phyloP scores from a whole-genome alignment of 2,113 vertebrate genomes.

The Glareola pratincola region DNA sequence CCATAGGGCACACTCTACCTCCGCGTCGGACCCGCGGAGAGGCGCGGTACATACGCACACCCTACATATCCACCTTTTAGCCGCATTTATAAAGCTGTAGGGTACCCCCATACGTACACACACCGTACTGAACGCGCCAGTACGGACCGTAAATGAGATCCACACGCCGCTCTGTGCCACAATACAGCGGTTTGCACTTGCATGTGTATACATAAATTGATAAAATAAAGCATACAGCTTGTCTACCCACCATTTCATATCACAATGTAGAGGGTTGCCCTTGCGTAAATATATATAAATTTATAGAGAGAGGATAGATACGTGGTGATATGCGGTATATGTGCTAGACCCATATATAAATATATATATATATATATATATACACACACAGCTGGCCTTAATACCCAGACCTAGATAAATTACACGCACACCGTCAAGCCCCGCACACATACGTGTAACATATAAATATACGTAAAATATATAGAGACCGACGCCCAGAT shows the following conservation, averaged over 20 bases:
- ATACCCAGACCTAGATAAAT: slow-evolving; percentile 2
- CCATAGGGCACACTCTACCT: background rate
- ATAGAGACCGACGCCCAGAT: background rate
- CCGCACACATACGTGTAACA: background rate
- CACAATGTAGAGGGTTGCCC: background rate
- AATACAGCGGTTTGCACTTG: background rate
- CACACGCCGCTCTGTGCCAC: fast-evolving
- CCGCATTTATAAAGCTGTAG: fast-evolving
- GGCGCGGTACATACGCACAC: background rate
- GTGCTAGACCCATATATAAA: background rate
- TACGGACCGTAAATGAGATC: background rate
- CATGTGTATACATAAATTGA: background rate
- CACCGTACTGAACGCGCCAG: background rate
- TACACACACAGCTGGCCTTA: background rate
- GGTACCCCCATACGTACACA: fast-evolving
- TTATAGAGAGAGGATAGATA: background rate
- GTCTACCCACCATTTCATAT: background rate
- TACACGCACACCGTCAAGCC: background rate
- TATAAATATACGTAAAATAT: background rate
- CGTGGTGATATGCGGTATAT: fast-evolving
- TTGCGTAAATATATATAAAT: background rate
- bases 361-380: too few relatives aligned
- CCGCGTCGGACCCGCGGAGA: background rate
- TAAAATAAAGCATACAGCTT: background rate
- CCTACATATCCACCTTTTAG: fast-evolving